Evolutionary conservation across 2,888 invertebrate genomes (phyloP), one percentile per base, ranked within the genome.

Genomic region (Eretmocerus hayati): DNA sequence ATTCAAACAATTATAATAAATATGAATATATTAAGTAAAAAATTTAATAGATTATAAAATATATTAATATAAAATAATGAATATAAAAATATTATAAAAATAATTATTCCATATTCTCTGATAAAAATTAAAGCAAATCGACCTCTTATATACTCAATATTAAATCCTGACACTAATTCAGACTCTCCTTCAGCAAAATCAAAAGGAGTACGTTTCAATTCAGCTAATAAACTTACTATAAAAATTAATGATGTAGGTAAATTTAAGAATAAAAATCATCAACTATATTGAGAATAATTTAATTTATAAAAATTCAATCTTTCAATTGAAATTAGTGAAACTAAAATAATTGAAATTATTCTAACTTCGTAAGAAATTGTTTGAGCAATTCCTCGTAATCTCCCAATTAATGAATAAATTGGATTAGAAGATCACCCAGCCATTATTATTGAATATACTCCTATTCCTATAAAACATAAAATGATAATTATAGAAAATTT

Each of bases 141-240:
- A 0, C 81, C 80, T 61, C 81, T 79, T 75, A 81, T 79, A 77
- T 84, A 86, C 56, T 87, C 86, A 57, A 83, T 74, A 80, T 87
- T 87, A 83, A 85, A 87, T 0, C 86, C 86, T 2, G 84, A 85
- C 58, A 87, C 84, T 72, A 87, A 77, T 58, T 87, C 86, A 52
- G 84, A 85, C 59, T 87, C 86, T 0, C 85, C 84, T 46, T 87
- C 86, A 43, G 84, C 81, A 80, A 87, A 85, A 81, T 87, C 84
- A 83, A 84, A 85, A 35, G 84, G 83, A 60, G 81, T 81, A 0
- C 83, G 84, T 78, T 84, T 85, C 63, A 81, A 80, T 69, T 85
- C 84, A 6, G 83, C 84, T 66, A 84, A 77, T 59, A 75, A 76
- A 40, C 80, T 79, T 56, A 76, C 74, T 61, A 82, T 67, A 61